Conservation (phyloP, 2,113 vertebrate species). For the Istiophorus platypterus region DNA sequence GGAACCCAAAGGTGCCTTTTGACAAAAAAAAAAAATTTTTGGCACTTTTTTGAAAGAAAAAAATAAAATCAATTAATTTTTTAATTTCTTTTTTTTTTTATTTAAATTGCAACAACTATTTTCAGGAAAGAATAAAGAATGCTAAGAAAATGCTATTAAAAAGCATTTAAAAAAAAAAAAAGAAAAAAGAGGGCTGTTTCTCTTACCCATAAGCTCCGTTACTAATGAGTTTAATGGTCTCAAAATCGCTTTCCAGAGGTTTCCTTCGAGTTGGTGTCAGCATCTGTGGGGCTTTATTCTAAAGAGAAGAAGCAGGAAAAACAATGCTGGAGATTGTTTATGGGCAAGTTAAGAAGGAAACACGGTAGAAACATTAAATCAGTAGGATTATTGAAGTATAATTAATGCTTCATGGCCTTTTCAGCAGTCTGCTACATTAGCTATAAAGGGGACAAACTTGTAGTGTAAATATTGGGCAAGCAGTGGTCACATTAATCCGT, state of each 20-base stretch:
- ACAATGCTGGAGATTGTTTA: neutral
- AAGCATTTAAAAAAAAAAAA: neutral
- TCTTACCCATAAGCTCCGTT: slow-evolving; percentile 97
- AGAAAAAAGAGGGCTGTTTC: too few relatives aligned
- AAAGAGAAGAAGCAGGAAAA: slow-evolving; percentile 25
- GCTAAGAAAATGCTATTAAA: neutral
- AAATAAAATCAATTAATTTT: too few relatives aligned
- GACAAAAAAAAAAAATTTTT: too few relatives aligned
- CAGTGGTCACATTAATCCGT: neutral
- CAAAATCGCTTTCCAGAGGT: slow-evolving; percentile 94
- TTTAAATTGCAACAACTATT: too few relatives aligned
- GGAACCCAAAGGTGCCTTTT: neutral
- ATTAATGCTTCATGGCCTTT: neutral
- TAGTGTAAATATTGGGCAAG: neutral
- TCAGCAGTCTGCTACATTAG: neutral
- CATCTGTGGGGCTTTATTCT: slow-evolving; percentile 84
- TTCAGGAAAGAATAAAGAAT: too few relatives aligned
- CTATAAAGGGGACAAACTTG: neutral
- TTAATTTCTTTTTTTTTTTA: too few relatives aligned
- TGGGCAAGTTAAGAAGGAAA: neutral
- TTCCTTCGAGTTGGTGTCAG: slow-evolving; percentile 87
- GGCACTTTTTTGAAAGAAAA: neutral
- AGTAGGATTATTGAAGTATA: neutral
- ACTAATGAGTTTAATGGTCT: slow-evolving; percentile 97
- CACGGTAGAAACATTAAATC: neutral